Evolutionary conservation across 2,113 vertebrate species (phyloP).

Genomic region (Pygoscelis adeliae): DNA sequence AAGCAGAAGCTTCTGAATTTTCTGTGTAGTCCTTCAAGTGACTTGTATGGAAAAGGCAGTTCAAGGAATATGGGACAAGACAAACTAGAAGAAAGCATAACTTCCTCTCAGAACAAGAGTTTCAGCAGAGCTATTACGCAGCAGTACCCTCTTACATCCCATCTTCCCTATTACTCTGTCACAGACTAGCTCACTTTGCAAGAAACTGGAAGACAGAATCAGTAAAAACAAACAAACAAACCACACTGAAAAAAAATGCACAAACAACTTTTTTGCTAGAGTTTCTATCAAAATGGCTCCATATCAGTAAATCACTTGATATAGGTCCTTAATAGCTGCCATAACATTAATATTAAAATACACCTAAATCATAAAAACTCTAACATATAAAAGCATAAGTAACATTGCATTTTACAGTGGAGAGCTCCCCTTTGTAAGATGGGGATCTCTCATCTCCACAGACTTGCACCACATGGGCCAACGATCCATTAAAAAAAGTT

Average conservation of each 20-base stretch:
- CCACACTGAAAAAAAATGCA: neutral
- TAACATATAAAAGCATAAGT: neutral
- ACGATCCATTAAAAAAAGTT: rapidly evolving
- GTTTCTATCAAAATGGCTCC: neutral
- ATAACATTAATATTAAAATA: neutral
- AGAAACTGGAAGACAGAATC: neutral
- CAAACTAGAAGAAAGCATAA: neutral
- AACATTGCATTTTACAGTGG: neutral
- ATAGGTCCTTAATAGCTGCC: neutral
- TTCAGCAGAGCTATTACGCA: neutral
- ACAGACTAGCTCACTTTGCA: neutral
- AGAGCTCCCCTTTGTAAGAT: neutral
- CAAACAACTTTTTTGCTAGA: rapidly evolving
- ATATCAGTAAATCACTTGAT: neutral
- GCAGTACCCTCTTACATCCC: neutral
- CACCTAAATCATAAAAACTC: neutral
- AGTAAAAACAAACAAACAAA: neutral
- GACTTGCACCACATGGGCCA: neutral
- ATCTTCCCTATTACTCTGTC: neutral
- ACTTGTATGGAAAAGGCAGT: neutral
- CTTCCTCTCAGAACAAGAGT: neutral
- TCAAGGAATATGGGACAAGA: neutral
- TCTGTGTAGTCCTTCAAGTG: neutral
- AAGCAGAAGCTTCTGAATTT: neutral
- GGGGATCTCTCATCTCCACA: neutral